Percentiles rank a stretch among this genome's conserved stretches.
Conservation (phyloP, 1,140 invertebrate genomes). For the Pseudachorutes palmiensis region DNA sequence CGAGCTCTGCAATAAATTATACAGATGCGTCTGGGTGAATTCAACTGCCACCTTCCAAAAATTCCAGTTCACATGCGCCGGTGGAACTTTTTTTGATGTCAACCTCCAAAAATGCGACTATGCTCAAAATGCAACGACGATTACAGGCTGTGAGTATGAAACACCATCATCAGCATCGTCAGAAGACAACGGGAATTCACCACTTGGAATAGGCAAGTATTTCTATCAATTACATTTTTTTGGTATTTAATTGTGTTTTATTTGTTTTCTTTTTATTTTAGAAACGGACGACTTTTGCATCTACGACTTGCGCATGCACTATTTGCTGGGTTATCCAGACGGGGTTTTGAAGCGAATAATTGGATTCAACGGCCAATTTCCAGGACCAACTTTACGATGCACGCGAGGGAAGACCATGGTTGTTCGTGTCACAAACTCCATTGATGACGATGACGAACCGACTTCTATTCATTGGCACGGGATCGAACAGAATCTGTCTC, state of each 20-base stretch:
- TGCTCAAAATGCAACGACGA: background rate
- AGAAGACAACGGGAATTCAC: background rate
- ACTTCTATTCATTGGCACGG: conserved; percentile 21
- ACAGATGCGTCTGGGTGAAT: background rate
- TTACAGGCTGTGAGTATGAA: background rate
- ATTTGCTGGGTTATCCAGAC: conserved; percentile 11
- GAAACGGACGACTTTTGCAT: background rate
- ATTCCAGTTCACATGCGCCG: background rate
- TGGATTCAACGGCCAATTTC: conserved; percentile 20
- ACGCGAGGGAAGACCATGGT: conserved; percentile 2
- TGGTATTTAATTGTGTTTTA: background rate
- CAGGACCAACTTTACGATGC: conserved; percentile 9
- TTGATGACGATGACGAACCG: conserved; percentile 14
- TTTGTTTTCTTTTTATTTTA: background rate
- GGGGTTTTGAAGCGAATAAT: conserved; percentile 20
- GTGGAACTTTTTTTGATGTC: background rate
- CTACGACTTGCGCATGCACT: background rate
- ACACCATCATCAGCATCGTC: background rate
- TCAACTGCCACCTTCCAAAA: background rate
- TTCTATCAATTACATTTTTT: background rate
- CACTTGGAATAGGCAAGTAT: background rate
- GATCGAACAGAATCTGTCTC: conserved; percentile 15
- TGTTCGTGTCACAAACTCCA: conserved; percentile 12
- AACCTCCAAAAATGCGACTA: background rate
- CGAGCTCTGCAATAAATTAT: background rate